Evolutionary conservation across 2,797 vertebrate species (phyloP).

Genomic region (Steatocranus sp.): DNA sequence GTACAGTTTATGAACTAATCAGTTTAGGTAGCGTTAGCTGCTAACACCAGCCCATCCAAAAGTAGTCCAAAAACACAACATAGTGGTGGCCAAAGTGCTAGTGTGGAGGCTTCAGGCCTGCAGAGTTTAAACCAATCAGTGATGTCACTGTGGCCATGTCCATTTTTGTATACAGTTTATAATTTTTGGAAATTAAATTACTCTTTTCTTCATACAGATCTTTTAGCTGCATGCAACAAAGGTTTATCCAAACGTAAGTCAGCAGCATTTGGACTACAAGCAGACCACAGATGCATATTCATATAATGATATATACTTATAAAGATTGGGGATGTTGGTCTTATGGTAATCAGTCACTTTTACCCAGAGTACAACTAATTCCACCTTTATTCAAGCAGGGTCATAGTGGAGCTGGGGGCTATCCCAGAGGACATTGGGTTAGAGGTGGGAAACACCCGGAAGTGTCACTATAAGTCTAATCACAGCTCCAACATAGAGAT

Average conservation of each 20-base stretch:
- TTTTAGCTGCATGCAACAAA: background rate
- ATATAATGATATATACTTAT: background rate
- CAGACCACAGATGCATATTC: background rate
- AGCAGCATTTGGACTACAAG: background rate
- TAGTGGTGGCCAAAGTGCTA: background rate
- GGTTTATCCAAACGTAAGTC: background rate
- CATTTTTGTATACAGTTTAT: background rate
- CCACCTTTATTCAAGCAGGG: no score
- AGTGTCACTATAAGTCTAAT: background rate
- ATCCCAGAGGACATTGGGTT: background rate
- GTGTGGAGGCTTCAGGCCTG: background rate
- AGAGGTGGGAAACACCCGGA: background rate
- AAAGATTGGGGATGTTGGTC: background rate
- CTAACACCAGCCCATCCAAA: background rate
- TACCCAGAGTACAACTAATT: background rate
- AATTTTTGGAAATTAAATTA: background rate
- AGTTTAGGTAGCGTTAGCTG: background rate
- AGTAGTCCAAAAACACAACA: background rate
- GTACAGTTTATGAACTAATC: background rate
- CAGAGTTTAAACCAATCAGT: background rate
- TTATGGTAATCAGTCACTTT: background rate
- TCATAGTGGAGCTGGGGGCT: background rate
- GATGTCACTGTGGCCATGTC: background rate
- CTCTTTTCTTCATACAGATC: background rate
- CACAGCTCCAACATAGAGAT: background rate